phyloP scores from a whole-genome alignment of 2,888 invertebrate genomes.

The Sicus ferrugineus region DNA sequence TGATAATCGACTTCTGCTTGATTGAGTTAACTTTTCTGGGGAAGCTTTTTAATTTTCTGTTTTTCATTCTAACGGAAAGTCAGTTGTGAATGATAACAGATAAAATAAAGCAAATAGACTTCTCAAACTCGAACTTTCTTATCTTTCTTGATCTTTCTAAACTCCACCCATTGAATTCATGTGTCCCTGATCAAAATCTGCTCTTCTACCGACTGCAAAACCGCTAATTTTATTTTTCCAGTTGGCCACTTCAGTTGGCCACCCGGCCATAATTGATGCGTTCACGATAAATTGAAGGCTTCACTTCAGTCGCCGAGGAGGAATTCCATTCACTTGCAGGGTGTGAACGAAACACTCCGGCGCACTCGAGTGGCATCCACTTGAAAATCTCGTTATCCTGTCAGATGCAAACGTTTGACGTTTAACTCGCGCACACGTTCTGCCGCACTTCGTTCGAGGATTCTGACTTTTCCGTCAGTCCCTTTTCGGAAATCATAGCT shows the following conservation, averaged over 20 bases:
- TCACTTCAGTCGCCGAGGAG: neutral
- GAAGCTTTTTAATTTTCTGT: too few relatives aligned
- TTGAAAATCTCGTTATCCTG: slow-evolving; percentile 62
- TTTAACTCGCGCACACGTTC: slow-evolving; percentile 12
- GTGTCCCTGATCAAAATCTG: too few relatives aligned
- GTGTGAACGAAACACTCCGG: slow-evolving; percentile 9
- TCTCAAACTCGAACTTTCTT: neutral
- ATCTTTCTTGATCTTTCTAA: neutral
- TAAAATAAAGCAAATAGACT: neutral
- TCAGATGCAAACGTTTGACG: slow-evolving; percentile 50
- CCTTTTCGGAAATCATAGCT: neutral
- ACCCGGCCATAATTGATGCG: neutral
- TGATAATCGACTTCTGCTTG: too few relatives aligned
- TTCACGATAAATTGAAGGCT: slow-evolving; percentile 1
- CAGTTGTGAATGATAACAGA: neutral
- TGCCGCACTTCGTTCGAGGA: neutral
- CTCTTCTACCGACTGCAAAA: too few relatives aligned
- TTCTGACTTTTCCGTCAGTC: neutral
- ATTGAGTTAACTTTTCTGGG: too few relatives aligned
- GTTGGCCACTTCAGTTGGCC: slow-evolving; percentile 12
- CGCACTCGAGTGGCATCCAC: slow-evolving; percentile 46
- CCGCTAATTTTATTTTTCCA: slow-evolving; percentile 21
- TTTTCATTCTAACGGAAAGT: neutral
- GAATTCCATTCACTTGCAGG: neutral
- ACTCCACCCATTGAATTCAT: too few relatives aligned